These are phyloP conservation scores for Pipra filicauda DNA, from an alignment of 2,113 vertebrate species.

Conservation along the genomic window DNA sequence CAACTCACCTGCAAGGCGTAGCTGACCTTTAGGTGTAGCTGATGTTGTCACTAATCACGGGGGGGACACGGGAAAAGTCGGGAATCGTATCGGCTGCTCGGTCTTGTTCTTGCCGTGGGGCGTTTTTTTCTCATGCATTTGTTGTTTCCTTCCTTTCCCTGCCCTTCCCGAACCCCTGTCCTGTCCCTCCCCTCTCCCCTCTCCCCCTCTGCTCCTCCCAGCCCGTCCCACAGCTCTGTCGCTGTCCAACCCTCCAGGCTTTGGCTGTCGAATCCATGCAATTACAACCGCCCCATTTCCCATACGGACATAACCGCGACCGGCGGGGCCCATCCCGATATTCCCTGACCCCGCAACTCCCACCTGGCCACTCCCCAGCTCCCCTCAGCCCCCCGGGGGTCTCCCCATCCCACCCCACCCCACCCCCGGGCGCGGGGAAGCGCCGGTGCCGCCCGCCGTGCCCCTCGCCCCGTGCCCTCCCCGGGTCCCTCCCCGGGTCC, in stretches of 20 bases:
- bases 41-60: background rate
- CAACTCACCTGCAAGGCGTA: background rate
- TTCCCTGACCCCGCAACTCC: background rate
- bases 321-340: background rate
- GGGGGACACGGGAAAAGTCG: background rate
- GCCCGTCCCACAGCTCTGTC: background rate
- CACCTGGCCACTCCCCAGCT: background rate
- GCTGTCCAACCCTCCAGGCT: conserved; percentile 15
- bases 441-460: background rate
- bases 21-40: background rate
- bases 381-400: background rate
- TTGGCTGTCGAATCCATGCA: conserved; percentile 36
- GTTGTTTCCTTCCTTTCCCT: background rate
- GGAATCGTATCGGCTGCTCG: background rate
- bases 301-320: background rate
- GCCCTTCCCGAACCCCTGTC: background rate
- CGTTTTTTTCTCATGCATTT: background rate
- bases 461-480: background rate
- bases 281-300: background rate
- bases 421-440: no score
- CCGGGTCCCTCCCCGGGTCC: background rate
- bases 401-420: background rate
- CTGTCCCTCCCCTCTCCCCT: background rate
- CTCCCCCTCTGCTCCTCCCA: background rate
- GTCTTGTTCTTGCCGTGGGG: conserved; percentile 3